These are phyloP conservation scores for Camponotus fellah DNA, from an alignment of 2,888 invertebrate species.

Conservation along the genomic window DNA sequence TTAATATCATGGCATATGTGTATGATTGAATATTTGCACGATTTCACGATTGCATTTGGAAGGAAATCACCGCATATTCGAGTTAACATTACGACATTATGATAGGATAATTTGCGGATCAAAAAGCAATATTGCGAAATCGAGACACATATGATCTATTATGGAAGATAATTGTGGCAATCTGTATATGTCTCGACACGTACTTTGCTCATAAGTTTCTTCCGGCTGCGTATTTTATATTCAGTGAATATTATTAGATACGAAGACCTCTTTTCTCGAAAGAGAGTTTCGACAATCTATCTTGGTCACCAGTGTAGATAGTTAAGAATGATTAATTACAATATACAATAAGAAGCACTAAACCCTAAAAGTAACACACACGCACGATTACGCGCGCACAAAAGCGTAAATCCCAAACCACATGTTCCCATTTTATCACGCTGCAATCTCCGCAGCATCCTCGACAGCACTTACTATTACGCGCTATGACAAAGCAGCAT, in stretches of 20 bases:
- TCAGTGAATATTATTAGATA: conserved; percentile 25
- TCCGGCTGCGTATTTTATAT: neutral
- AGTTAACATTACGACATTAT: neutral
- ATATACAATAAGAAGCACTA: conserved; percentile 12
- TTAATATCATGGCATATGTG: neutral
- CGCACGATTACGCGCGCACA: conserved; percentile 14
- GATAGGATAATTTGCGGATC: neutral
- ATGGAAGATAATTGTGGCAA: conserved; percentile 31
- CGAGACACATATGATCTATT: conserved; percentile 18
- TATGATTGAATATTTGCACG: neutral
- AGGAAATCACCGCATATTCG: neutral
- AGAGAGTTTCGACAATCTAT: conserved; percentile 22
- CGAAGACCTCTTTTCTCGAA: conserved; percentile 2
- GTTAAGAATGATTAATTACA: conserved; percentile 44
- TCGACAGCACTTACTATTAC: neutral
- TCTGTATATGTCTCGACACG: conserved; percentile 5
- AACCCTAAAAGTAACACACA: conserved; percentile 8
- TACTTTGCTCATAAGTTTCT: conserved; percentile 11
- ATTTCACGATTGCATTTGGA: neutral
- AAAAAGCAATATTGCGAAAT: conserved; percentile 22
- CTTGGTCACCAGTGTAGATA: conserved; percentile 18
- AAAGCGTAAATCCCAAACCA: conserved; percentile 22
- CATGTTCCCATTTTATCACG: conserved; percentile 14
- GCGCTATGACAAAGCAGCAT: conserved; percentile 19
- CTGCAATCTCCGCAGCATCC: neutral